A percentile compares a stretch with the other conserved stretches of the same genome.
Conservation (phyloP, 2,888 invertebrate species). For the Plagodis pulveraria region DNA sequence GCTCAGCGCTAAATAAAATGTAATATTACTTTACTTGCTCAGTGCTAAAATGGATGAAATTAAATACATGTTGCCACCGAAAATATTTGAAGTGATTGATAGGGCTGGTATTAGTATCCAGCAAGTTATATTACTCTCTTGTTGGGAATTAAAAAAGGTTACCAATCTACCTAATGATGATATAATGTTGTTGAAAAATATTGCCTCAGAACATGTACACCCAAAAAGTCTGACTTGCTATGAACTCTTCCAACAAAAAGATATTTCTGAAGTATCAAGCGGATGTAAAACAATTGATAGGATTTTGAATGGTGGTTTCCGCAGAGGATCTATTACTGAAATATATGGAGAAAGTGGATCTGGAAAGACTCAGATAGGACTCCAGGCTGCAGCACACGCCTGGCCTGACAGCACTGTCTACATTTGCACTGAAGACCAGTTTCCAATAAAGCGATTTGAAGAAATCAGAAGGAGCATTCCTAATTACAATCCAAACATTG, state of each 20-base stretch:
- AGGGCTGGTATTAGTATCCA: conserved; percentile 63
- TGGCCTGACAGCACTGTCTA: conserved; percentile 87
- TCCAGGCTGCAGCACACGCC: conserved; percentile 88
- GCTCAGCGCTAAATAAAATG: too few species aligned
- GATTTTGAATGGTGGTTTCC: conserved; percentile 88
- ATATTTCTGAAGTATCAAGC: conserved; percentile 57
- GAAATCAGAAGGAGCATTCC: conserved; percentile 58
- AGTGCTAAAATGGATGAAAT: conserved; percentile 28
- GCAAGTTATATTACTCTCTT: conserved; percentile 62
- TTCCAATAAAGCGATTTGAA: conserved; percentile 74
- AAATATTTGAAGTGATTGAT: conserved; percentile 60
- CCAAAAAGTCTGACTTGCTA: conserved; percentile 49
- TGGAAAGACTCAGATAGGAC: conserved; percentile 92
- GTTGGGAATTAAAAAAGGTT: conserved; percentile 66
- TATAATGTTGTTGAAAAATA: conserved; percentile 58
- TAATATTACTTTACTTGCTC: too few species aligned
- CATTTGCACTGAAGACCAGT: conserved; percentile 91
- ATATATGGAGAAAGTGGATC: conserved; percentile 92
- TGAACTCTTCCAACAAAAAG: conserved; percentile 44
- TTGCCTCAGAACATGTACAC: conserved; percentile 51
- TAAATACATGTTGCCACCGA: conserved; percentile 51
- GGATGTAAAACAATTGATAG: conserved; percentile 87
- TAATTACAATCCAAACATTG: conserved; percentile 38
- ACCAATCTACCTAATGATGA: conserved; percentile 66
- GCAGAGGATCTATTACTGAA: conserved; percentile 89